These are phyloP conservation scores for Varroa destructor DNA, from an alignment of 1,140 invertebrate genomes.

Conservation along the genomic window DNA sequence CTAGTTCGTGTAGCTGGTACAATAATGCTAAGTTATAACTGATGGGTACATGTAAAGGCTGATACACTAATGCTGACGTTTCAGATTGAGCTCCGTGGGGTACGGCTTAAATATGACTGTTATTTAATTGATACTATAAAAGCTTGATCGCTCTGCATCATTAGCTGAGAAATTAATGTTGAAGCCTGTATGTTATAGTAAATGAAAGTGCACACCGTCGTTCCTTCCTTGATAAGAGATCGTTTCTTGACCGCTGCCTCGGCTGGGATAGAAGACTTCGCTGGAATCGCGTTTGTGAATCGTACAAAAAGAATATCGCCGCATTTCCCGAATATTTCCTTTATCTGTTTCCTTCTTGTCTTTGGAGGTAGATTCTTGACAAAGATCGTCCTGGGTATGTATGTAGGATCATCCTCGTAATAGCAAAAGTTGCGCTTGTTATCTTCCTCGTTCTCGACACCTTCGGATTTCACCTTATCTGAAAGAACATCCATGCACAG, in stretches of 20 bases:
- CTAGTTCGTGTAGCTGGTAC: too few relatives aligned
- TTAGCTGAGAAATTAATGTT: too few relatives aligned
- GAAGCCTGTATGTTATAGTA: too few relatives aligned
- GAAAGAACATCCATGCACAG: too few relatives aligned
- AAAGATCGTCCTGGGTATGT: slow-evolving; percentile 13
- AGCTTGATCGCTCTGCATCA: too few relatives aligned
- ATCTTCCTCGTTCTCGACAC: not conserved
- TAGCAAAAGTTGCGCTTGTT: not conserved
- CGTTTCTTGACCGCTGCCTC: slow-evolving; percentile 22
- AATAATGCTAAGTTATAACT: too few relatives aligned
- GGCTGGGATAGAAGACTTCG: slow-evolving; percentile 1
- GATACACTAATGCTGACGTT: too few relatives aligned
- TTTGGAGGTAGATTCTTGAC: slow-evolving; percentile 19
- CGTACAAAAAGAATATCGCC: slow-evolving; percentile 16
- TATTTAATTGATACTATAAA: too few relatives aligned
- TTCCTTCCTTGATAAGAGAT: slow-evolving; percentile 24
- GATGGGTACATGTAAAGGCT: too few relatives aligned
- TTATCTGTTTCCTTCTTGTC: slow-evolving; percentile 2
- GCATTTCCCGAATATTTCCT: slow-evolving; percentile 19
- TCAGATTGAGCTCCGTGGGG: too few relatives aligned
- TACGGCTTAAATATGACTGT: too few relatives aligned
- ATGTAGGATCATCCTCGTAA: slow-evolving; percentile 22
- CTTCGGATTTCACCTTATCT: too few relatives aligned
- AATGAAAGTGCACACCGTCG: not conserved
- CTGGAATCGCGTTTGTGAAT: slow-evolving; percentile 4